Conservation (phyloP, 2,113 vertebrate species). For the Bambusicola thoracicus region DNA sequence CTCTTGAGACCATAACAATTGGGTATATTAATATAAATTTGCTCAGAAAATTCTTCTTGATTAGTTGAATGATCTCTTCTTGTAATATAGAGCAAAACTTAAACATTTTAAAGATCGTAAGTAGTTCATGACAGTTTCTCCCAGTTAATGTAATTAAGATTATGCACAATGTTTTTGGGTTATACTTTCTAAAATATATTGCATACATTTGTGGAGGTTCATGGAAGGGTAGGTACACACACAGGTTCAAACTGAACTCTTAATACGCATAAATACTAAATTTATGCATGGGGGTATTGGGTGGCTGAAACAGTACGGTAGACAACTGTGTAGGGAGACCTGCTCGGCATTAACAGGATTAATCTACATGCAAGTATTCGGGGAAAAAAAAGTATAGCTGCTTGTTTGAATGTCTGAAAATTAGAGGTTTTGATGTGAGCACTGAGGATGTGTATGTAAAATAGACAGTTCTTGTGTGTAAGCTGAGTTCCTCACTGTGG, state of each 20-base stretch:
- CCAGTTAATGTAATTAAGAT: constrained; percentile 74
- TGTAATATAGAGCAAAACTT: constrained; percentile 70
- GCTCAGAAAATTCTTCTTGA: constrained; percentile 78
- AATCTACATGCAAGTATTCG: not conserved
- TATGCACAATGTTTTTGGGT: constrained; percentile 66
- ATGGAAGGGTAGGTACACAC: not conserved
- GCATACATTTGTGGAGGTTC: not conserved
- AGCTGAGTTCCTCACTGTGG: accelerated
- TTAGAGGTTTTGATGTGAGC: not conserved
- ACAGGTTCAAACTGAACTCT: constrained; percentile 17
- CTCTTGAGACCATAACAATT: constrained; percentile 76
- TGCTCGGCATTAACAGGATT: not conserved
- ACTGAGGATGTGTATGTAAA: not conserved
- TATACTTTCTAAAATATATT: constrained; percentile 30
- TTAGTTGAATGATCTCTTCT: constrained; percentile 74
- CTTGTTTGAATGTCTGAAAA: not conserved
- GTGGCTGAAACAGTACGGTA: not conserved
- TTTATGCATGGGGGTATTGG: not conserved
- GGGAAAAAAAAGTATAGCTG: not conserved
- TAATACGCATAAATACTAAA: not conserved
- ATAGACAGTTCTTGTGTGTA: not conserved
- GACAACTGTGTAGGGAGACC: not conserved
- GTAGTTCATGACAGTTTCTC: constrained; percentile 71
- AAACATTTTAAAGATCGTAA: constrained; percentile 61
- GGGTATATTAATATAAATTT: constrained; percentile 82